Conservation (phyloP, 2,888 invertebrate species). For the Thymelicus lineola region DNA sequence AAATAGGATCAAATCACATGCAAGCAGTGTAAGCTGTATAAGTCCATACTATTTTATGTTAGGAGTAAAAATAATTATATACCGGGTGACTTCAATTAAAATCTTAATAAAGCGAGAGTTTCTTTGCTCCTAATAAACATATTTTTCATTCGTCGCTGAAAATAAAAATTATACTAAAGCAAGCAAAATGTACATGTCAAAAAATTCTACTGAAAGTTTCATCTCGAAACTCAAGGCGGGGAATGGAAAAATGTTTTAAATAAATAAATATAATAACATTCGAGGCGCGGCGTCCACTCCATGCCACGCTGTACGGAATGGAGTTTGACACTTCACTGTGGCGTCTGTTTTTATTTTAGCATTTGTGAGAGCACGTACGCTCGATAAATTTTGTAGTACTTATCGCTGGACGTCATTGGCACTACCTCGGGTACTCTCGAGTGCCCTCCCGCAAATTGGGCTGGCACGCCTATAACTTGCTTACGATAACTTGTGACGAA, state of each 20-base stretch:
- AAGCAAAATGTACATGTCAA: constrained; percentile 32
- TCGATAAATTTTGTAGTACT: constrained; percentile 78
- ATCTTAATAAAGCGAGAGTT: constrained; percentile 28
- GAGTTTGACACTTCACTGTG: constrained; percentile 65
- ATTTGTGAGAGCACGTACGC: constrained; percentile 64
- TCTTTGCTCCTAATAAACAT: constrained; percentile 23
- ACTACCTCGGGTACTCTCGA: constrained; percentile 60
- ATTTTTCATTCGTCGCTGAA: constrained; percentile 23
- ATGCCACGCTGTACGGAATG: constrained; percentile 49
- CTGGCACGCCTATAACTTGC: constrained; percentile 59
- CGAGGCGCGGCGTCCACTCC: constrained; percentile 38
- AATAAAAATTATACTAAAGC: constrained; percentile 25
- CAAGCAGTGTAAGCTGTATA: too few species aligned
- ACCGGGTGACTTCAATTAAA: constrained; percentile 31
- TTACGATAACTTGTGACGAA: constrained; percentile 19
- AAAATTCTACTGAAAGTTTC: constrained; percentile 30
- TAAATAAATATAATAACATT: constrained; percentile 37
- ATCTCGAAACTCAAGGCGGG: constrained; percentile 31
- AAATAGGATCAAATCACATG: too few species aligned
- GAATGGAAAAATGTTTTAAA: constrained; percentile 35
- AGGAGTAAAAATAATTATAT: not conserved
- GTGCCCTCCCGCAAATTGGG: constrained; percentile 66
- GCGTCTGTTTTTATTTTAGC: constrained; percentile 68
- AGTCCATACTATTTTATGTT: too few species aligned
- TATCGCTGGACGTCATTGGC: constrained; percentile 66